Evolutionary conservation across 2,888 invertebrate genomes (phyloP).

Genomic region (Plagodis pulveraria): DNA sequence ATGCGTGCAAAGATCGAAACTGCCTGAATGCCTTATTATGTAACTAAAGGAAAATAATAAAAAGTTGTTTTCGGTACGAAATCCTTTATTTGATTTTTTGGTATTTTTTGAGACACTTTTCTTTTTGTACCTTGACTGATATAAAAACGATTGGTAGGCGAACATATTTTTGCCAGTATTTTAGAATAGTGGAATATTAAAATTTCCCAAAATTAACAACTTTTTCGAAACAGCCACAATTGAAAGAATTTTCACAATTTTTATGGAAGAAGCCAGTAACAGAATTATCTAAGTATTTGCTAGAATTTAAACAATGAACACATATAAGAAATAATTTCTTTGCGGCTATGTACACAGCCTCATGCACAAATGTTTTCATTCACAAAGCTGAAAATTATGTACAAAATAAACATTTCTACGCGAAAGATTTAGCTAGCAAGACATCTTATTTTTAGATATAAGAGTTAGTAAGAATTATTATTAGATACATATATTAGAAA

Average conservation of each 20-base stretch:
- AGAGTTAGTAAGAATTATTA: too few relatives aligned
- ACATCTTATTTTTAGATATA: too few relatives aligned
- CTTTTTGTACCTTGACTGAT: conserved; percentile 59
- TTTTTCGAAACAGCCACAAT: conserved; percentile 9
- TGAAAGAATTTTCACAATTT: conserved; percentile 8
- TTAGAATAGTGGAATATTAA: neutral
- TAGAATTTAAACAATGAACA: conserved; percentile 27
- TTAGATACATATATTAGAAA: too few relatives aligned
- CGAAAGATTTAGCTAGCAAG: neutral
- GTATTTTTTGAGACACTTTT: conserved; percentile 77
- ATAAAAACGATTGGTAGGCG: conserved; percentile 49
- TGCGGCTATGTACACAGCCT: neutral
- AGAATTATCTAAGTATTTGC: conserved; percentile 24
- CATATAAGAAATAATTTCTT: conserved; percentile 11
- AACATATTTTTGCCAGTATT: conserved; percentile 20
- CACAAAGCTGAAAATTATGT: neutral
- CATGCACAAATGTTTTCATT: conserved; percentile 13
- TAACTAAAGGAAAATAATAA: conserved; percentile 30
- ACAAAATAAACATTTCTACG: neutral
- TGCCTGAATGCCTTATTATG: neutral
- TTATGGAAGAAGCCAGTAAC: conserved; percentile 8
- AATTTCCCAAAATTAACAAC: conserved; percentile 2
- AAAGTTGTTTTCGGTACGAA: conserved; percentile 66
- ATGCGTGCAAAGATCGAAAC: neutral
- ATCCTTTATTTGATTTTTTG: conserved; percentile 76